Evolutionary conservation across 2,888 invertebrate genomes (phyloP).

Genomic region (Lingula anatina): DNA sequence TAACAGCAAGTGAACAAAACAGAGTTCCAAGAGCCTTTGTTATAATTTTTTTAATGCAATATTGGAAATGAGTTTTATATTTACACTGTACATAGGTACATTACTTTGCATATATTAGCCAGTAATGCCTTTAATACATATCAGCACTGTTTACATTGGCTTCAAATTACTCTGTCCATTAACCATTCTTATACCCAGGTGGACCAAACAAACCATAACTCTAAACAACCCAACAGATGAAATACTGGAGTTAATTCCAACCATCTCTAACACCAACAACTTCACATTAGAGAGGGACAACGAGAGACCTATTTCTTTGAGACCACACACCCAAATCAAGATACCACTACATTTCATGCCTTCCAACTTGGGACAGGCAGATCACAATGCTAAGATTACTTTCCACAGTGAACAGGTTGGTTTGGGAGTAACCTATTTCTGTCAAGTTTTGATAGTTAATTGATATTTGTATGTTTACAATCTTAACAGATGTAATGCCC

Average conservation of each 20-base stretch:
- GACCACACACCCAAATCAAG: conserved; percentile 25
- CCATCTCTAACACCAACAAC: conserved; percentile 47
- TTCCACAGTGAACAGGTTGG: conserved; percentile 47
- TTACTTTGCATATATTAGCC: no score
- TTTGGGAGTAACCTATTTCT: conserved; percentile 5
- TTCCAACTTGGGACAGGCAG: conserved; percentile 41
- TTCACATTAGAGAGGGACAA: conserved; percentile 43
- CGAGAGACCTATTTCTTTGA: conserved; percentile 31
- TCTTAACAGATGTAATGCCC: no score
- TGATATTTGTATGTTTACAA: no score
- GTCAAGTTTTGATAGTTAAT: background rate
- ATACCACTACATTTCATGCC: conserved; percentile 50
- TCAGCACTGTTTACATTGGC: no score
- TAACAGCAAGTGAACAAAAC: no score
- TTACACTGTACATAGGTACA: no score
- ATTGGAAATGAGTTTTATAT: no score
- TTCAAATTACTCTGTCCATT: no score
- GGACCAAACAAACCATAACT: conserved; percentile 36
- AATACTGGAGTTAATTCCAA: conserved; percentile 36
- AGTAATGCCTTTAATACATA: no score
- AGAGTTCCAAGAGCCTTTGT: no score
- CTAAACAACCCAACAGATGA: conserved; percentile 49
- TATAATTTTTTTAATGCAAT: no score
- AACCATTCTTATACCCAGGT: conserved; percentile 26
- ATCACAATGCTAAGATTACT: conserved; percentile 40